phyloP scores from a whole-genome alignment of 1,140 invertebrate species.

The Ectropis grisescens region DNA sequence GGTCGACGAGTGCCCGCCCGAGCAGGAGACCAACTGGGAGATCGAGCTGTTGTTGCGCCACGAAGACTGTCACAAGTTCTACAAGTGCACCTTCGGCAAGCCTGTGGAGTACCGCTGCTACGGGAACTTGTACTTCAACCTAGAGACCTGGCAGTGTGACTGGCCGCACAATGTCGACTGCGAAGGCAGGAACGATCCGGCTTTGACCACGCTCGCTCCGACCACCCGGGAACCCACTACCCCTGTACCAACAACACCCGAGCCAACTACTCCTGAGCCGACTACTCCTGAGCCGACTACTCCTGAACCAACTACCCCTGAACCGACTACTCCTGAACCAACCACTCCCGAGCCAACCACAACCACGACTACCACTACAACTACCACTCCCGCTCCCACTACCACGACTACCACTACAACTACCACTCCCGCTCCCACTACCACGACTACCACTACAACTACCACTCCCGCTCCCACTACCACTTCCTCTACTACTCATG shows the following conservation, averaged over 20 bases:
- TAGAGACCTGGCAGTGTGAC: slow-evolving; percentile 67
- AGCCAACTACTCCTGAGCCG: slow-evolving; percentile 1
- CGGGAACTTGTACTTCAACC: slow-evolving; percentile 69
- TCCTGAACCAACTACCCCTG: slow-evolving; percentile 1
- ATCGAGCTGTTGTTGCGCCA: slow-evolving; percentile 50
- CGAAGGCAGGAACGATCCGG: slow-evolving; percentile 28
- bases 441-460: slow-evolving; percentile 3
- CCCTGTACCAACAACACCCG: slow-evolving; percentile 1
- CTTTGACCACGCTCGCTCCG: neutral
- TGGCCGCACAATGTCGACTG: slow-evolving; percentile 68
- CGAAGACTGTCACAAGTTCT: slow-evolving; percentile 72
- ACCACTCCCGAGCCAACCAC: slow-evolving; percentile 2
- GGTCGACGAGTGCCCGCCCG: slow-evolving; percentile 25
- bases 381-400: neutral
- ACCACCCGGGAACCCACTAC: neutral
- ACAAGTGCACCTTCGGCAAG: slow-evolving; percentile 66
- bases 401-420: slow-evolving; percentile 2
- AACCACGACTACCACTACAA: neutral
- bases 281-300: slow-evolving; percentile 3
- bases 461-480: neutral
- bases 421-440: slow-evolving; percentile 1
- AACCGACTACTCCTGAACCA: slow-evolving; percentile 2
- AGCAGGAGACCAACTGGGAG: slow-evolving; percentile 25
- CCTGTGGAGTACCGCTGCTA: slow-evolving; percentile 67
- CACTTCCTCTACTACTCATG: neutral